Evolutionary conservation across 2,888 invertebrate species (phyloP).

Genomic region (Tachystola acroxantha): DNA sequence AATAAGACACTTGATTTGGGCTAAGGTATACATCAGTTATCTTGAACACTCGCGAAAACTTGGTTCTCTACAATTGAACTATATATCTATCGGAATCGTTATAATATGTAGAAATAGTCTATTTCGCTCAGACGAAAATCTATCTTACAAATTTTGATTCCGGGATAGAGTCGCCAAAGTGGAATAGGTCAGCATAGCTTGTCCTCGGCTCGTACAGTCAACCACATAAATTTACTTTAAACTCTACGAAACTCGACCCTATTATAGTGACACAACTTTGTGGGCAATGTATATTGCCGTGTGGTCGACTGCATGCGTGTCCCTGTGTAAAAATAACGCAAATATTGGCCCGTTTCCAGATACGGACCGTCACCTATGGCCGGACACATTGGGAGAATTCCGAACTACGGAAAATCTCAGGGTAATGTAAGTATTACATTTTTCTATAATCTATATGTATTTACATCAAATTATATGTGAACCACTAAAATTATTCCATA

Average conservation of each 20-base stretch:
- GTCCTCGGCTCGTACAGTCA: slow-evolving; percentile 10
- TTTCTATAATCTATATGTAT: too few species aligned
- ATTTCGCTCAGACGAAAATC: too few species aligned
- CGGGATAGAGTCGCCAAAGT: slow-evolving; percentile 15
- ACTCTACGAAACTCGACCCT: not conserved
- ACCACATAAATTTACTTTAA: not conserved
- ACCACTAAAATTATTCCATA: not conserved
- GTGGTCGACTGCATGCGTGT: slow-evolving; percentile 20
- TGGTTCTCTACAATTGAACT: too few species aligned
- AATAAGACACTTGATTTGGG: too few species aligned
- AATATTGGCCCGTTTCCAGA: slow-evolving; percentile 66
- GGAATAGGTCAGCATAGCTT: slow-evolving; percentile 44
- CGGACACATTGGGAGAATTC: slow-evolving; percentile 70
- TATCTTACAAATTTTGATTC: too few species aligned
- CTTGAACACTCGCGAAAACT: too few species aligned
- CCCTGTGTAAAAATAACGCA: slow-evolving; percentile 58
- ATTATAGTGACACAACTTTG: not conserved
- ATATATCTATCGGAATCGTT: too few species aligned
- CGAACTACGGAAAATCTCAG: slow-evolving; percentile 68
- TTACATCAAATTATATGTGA: not conserved
- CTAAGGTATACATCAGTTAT: too few species aligned
- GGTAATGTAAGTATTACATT: slow-evolving; percentile 55
- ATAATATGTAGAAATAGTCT: too few species aligned
- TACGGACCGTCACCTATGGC: slow-evolving; percentile 50
- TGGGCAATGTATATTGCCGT: not conserved